phyloP scores from a whole-genome alignment of 2,888 invertebrate genomes.

The Dasypolia templi region DNA sequence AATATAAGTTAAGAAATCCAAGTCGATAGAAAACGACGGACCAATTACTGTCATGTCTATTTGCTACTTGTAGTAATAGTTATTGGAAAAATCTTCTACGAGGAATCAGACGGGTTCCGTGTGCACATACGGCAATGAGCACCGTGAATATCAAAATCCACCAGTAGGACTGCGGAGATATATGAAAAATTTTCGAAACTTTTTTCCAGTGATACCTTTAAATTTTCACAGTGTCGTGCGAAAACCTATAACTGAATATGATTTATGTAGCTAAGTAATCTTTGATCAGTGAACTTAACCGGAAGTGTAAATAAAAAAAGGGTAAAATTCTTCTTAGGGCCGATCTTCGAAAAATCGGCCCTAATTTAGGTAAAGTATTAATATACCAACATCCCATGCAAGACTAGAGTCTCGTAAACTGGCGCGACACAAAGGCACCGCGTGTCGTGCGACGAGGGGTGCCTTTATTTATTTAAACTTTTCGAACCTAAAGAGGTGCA shows the following conservation, averaged over 20 bases:
- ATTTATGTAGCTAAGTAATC: constrained; percentile 10
- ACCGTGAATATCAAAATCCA: constrained; percentile 36
- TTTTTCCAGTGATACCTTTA: not conserved
- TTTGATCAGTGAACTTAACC: not conserved
- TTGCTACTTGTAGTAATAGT: constrained; percentile 30
- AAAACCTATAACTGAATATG: not conserved
- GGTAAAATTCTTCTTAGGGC: too few species aligned
- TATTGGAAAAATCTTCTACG: constrained; percentile 11
- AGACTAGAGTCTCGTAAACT: too few species aligned
- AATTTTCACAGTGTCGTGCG: not conserved
- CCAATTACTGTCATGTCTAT: constrained; percentile 24
- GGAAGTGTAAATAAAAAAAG: constrained; percentile 17
- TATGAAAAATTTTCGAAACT: not conserved
- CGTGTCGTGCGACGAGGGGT: too few species aligned
- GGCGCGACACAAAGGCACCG: too few species aligned
- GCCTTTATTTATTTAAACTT: too few species aligned
- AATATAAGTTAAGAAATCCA: not conserved
- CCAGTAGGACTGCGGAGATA: constrained; percentile 31
- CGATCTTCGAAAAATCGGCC: too few species aligned
- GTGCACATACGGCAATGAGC: constrained; percentile 24
- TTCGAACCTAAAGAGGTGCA: too few species aligned
- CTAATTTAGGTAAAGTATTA: not conserved
- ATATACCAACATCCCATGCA: not conserved
- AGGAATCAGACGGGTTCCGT: constrained; percentile 41
- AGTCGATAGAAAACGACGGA: not conserved